These are phyloP conservation scores for Parapsyche elsis DNA, from an alignment of 1,140 invertebrate species.

Conservation along the genomic window DNA sequence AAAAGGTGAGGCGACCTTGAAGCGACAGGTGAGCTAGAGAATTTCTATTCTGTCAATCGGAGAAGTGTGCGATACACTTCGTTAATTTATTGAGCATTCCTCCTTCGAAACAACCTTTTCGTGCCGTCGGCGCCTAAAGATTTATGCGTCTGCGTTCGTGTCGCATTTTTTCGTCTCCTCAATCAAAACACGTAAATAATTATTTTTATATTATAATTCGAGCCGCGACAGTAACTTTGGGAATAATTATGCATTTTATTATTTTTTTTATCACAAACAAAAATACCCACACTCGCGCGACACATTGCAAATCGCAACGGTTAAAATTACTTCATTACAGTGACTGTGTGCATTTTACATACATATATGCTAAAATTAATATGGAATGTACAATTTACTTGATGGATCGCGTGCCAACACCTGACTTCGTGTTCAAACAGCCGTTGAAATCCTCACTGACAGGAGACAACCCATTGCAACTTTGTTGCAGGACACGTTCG, in stretches of 20 bases:
- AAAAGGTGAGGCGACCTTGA: constrained; percentile 11
- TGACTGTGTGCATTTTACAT: background rate
- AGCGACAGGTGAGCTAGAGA: constrained; percentile 8
- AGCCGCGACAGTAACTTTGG: background rate
- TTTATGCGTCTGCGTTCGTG: constrained; percentile 22
- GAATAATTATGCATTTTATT: background rate
- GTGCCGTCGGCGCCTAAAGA: constrained; percentile 15
- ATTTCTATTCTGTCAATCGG: constrained; percentile 20
- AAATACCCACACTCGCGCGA: background rate
- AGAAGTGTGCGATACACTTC: constrained; percentile 14
- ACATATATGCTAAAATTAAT: background rate
- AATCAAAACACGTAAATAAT: constrained; percentile 13
- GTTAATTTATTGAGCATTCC: constrained; percentile 20
- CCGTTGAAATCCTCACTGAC: background rate
- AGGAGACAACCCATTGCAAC: constrained; percentile 17
- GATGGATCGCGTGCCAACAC: constrained; percentile 26
- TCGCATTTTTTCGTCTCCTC: constrained; percentile 16
- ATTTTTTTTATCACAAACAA: background rate
- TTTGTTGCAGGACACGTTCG: background rate
- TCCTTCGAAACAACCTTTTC: constrained; percentile 19
- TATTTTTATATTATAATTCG: constrained; percentile 3
- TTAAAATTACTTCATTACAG: background rate
- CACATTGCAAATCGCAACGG: background rate
- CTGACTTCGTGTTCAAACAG: constrained; percentile 10
- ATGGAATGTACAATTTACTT: background rate